A percentile compares a stretch with the other conserved stretches of the same genome.
Evolutionary conservation across 2,113 vertebrate species (phyloP).

Genomic region (Corythaeola cristata): DNA sequence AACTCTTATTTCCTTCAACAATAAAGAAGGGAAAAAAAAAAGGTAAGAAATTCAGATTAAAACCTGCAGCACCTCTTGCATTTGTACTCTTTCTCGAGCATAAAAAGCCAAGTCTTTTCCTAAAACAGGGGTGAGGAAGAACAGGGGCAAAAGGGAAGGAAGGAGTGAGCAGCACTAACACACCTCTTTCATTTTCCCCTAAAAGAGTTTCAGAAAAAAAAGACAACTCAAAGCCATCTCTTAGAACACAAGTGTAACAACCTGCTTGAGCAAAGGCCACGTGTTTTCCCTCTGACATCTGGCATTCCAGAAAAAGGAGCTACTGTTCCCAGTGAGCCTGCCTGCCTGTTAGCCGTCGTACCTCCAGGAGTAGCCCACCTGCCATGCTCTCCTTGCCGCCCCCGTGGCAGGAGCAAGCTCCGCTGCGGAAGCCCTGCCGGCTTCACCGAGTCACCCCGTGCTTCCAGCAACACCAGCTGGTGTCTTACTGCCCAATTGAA

Average conservation of each 20-base stretch:
- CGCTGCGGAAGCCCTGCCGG: no score
- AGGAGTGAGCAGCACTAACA: not conserved
- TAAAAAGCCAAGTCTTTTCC: not conserved
- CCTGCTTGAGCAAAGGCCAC: not conserved
- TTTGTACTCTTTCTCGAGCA: not conserved
- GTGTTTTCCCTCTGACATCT: not conserved
- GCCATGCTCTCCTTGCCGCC: no score
- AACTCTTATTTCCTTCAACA: not conserved
- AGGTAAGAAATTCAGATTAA: not conserved
- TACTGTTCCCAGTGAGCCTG: fast-evolving
- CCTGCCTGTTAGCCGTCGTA: not conserved
- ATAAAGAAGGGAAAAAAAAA: not conserved
- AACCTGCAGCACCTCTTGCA: not conserved
- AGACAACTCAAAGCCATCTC: not conserved
- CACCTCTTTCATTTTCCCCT: no score
- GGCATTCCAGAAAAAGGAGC: not conserved
- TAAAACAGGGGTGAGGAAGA: not conserved
- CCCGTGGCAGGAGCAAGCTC: no score
- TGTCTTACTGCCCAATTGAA: no score
- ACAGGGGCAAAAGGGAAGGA: not conserved
- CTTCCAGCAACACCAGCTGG: no score
- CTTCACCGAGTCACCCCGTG: no score
- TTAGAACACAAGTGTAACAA: not conserved
- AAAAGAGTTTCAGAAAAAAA: not conserved
- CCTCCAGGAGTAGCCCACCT: no score